Percentiles rank a stretch among this genome's conserved stretches.
phyloP scores from a whole-genome alignment of 1,140 invertebrate genomes.

The Drosophila guanche region DNA sequence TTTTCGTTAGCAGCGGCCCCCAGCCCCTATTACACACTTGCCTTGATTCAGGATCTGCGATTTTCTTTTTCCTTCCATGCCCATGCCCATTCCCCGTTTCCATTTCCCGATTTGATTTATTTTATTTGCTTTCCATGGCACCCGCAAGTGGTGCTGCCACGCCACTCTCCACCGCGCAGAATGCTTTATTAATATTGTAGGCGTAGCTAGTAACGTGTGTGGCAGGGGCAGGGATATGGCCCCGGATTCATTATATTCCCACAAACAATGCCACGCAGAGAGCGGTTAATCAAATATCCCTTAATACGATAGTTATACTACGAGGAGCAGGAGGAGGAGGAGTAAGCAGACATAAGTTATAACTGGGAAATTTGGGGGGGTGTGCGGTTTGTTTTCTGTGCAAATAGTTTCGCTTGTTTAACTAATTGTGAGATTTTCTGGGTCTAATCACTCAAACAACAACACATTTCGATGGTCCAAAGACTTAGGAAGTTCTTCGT shows the following conservation, averaged over 20 bases:
- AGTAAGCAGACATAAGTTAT: slow-evolving; percentile 1
- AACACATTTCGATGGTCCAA: background rate
- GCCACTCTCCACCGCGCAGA: slow-evolving; percentile 36
- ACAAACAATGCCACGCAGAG: slow-evolving; percentile 19
- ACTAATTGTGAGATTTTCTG: slow-evolving; percentile 21
- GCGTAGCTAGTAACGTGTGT: slow-evolving; percentile 68
- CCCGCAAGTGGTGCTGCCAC: slow-evolving; percentile 59
- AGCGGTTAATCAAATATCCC: slow-evolving; percentile 67
- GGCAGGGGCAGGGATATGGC: slow-evolving; percentile 48
- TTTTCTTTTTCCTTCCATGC: slow-evolving; percentile 51
- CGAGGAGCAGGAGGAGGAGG: background rate
- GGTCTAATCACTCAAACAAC: background rate
- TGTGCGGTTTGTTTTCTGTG: background rate
- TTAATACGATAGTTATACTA: slow-evolving; percentile 45
- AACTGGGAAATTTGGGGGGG: background rate
- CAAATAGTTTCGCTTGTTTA: slow-evolving; percentile 6
- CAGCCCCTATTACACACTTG: slow-evolving; percentile 46
- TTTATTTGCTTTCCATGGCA: slow-evolving; percentile 83
- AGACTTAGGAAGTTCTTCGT: no score
- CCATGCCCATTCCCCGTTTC: slow-evolving; percentile 22
- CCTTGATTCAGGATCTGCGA: slow-evolving; percentile 66
- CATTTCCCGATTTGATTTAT: slow-evolving; percentile 79
- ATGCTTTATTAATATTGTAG: slow-evolving; percentile 80
- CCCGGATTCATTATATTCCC: slow-evolving; percentile 58
- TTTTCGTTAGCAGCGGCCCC: slow-evolving; percentile 16